phyloP scores from a whole-genome alignment of 2,888 invertebrate species.

The Microdon myrmicae region DNA sequence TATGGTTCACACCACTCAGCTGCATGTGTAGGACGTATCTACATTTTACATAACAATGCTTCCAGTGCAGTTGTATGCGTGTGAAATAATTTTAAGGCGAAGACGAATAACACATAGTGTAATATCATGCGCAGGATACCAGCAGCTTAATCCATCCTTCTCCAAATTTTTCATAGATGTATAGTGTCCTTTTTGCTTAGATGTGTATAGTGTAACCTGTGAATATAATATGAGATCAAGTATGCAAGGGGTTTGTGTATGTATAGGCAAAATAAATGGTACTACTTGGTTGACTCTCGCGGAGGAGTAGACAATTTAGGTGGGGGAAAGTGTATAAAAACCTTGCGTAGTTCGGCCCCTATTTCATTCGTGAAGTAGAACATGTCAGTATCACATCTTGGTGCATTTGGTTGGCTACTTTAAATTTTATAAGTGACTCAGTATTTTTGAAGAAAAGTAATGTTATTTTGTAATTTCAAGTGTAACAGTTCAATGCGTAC shows the following conservation, averaged over 20 bases:
- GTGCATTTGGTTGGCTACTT: slow-evolving; percentile 32
- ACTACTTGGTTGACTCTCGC: slow-evolving; percentile 20
- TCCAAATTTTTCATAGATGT: too few species aligned
- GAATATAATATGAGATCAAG: not conserved
- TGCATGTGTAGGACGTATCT: too few species aligned
- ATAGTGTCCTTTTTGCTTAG: too few species aligned
- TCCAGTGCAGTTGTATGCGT: too few species aligned
- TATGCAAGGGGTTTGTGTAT: not conserved
- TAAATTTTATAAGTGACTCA: slow-evolving; percentile 5
- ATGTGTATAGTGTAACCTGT: not conserved
- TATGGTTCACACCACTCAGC: too few species aligned
- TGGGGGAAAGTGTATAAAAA: slow-evolving; percentile 40
- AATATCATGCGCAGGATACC: slow-evolving; percentile 27
- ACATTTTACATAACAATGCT: too few species aligned
- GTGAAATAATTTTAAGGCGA: slow-evolving; percentile 1
- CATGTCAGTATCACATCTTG: slow-evolving; percentile 31
- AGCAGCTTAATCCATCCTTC: not conserved
- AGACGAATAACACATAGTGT: slow-evolving; percentile 25
- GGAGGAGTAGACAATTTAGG: slow-evolving; percentile 30
- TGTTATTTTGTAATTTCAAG: too few species aligned
- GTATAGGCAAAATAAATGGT: too few species aligned
- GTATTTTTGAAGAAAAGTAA: too few species aligned
- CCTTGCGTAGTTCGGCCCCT: not conserved
- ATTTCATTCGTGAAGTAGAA: slow-evolving; percentile 33
- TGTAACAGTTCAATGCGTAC: too few species aligned